Conservation (phyloP, 1,140 invertebrate species). For the Pristionchus pacificus region DNA sequence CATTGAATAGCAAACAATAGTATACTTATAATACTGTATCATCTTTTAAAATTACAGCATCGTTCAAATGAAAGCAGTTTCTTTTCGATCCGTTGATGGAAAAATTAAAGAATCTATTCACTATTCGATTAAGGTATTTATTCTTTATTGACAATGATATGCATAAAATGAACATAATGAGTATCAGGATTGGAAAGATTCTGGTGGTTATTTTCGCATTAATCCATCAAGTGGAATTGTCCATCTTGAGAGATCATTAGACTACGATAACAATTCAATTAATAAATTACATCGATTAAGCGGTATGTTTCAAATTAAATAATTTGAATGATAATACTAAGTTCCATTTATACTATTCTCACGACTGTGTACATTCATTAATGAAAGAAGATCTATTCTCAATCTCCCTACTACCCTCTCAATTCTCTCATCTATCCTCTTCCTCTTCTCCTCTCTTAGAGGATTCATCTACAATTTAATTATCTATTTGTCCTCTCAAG, state of each 20-base stretch:
- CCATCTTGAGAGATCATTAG: conserved; percentile 34
- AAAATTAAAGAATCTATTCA: conserved; percentile 20
- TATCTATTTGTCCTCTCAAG: no score
- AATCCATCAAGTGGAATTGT: conserved; percentile 42
- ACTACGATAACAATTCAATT: conserved; percentile 45
- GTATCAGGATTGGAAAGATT: not conserved
- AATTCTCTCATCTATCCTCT: not conserved
- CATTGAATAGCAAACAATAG: not conserved
- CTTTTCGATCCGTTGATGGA: conserved; percentile 42
- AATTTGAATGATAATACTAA: conserved; percentile 13
- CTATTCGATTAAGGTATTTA: conserved; percentile 19
- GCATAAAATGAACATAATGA: conserved; percentile 9
- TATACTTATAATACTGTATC: not conserved
- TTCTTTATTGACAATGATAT: not conserved
- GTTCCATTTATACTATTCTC: conserved; percentile 3
- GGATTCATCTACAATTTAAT: no score
- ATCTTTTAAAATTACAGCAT: conserved; percentile 38
- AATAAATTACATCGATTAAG: conserved; percentile 45
- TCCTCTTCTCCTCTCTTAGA: conserved; percentile 1
- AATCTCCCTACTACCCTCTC: not conserved
- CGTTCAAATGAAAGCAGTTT: conserved; percentile 41
- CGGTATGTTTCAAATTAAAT: conserved; percentile 28
- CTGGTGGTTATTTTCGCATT: conserved; percentile 32
- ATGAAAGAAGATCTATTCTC: not conserved
- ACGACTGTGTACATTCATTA: not conserved